Evolutionary conservation across 1,140 invertebrate species (phyloP), one percentile per base, ranked within the genome.

Genomic region (Saxidomus purpurata): DNA sequence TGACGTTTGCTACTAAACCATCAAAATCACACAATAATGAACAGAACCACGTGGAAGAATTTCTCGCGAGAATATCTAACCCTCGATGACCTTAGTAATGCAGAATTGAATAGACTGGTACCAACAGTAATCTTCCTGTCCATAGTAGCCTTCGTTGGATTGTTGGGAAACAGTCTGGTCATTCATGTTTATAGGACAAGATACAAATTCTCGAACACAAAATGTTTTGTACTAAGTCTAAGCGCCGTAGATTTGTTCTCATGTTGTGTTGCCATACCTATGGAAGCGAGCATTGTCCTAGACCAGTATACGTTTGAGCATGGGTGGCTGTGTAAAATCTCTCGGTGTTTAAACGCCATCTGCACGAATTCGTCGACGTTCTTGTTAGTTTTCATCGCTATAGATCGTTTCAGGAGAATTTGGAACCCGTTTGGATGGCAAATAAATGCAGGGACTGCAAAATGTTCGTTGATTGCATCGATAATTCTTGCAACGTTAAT

Each of bases 121-220:
- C 79, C 85, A 19, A 61, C 84, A 8, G 28, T 87, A 0, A 31
- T 90, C 19, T 87, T 74, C 36, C 19, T 90, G 1, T 17, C 47
- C 0, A 28, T 87, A 4, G 52, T 90, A 22, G 36, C 61, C 19
- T 13, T 83, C 0, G 8, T 47, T n/a, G 89, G 89, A 13, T 76
- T 88, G n/a, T 1, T 83, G 0, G 89, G 89, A 17, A 90, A 90
- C 43, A 40, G 47, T 17, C 40, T 90, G 9, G 89, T 90, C 11
- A 87, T 87, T 28, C 84, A 90, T 25, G 55, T 90, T 19, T 90
- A 90, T 67, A 38, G 74, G 8, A 87, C 69, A 15, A 43, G 55
- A n/a, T 90, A 81, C 77, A 80, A 49, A 28, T 59, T 80, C n/a
- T 81, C 61, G 36, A 88, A 52, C 43, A 38, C 61, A 0, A 40